These are phyloP conservation scores for Manduca sexta DNA, from an alignment of 1,140 invertebrate genomes.

Conservation along the genomic window DNA sequence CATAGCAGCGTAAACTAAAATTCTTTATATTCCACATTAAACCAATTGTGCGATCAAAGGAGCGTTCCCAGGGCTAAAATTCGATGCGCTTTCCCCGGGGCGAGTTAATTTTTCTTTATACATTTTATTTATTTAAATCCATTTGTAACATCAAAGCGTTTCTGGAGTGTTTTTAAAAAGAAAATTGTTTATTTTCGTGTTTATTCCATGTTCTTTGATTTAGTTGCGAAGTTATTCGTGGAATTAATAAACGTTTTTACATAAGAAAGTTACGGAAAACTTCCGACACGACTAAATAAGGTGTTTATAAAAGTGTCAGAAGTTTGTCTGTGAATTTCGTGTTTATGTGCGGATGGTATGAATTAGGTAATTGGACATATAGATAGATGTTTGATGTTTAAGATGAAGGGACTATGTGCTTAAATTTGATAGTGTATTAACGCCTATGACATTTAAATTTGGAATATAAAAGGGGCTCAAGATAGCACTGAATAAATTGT, in stretches of 20 bases:
- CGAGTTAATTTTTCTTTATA: background rate
- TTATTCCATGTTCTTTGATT: background rate
- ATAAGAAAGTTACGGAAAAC: too few species aligned
- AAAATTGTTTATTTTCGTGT: slow-evolving; percentile 2
- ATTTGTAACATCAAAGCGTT: slow-evolving; percentile 2
- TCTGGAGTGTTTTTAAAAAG: slow-evolving; percentile 5
- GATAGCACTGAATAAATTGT: too few species aligned
- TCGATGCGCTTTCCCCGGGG: slow-evolving; percentile 1
- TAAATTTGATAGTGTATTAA: too few species aligned
- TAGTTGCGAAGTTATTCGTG: too few species aligned
- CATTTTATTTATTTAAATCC: slow-evolving; percentile 3
- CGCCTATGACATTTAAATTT: too few species aligned
- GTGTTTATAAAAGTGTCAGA: slow-evolving; percentile 1
- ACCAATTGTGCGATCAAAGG: slow-evolving; percentile 19
- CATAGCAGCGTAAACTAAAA: background rate
- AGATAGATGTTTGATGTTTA: too few species aligned
- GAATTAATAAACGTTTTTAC: too few species aligned
- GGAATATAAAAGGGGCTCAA: too few species aligned
- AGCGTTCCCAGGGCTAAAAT: slow-evolving; percentile 7
- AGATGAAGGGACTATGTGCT: too few species aligned
- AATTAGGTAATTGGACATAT: too few species aligned
- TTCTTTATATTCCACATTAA: slow-evolving; percentile 4
- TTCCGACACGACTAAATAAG: background rate
- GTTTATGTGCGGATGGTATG: too few species aligned
- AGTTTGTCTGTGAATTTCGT: too few species aligned